phyloP scores from a whole-genome alignment of 2,797 vertebrate genomes.

The Sebastes minor region DNA sequence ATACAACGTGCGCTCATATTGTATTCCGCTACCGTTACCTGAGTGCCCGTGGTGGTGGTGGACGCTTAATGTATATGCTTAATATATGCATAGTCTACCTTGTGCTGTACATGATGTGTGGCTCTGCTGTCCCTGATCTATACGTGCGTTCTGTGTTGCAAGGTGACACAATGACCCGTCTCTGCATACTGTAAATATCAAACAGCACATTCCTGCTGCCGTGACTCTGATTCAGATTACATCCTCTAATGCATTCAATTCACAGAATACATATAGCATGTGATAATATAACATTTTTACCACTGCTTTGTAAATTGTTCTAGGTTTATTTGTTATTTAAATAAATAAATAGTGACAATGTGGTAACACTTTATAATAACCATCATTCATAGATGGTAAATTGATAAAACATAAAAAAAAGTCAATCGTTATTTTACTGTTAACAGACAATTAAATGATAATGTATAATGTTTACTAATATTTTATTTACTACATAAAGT shows the following conservation, averaged over 20 bases:
- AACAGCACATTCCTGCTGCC: neutral
- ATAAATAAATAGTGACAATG: neutral
- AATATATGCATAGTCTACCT: constrained; percentile 36
- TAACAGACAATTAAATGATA: too few species aligned
- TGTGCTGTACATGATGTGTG: constrained; percentile 3
- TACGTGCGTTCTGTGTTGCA: neutral
- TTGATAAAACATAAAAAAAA: too few species aligned
- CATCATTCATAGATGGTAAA: too few species aligned
- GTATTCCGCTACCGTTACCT: neutral
- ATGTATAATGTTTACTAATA: too few species aligned
- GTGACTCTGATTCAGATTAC: neutral
- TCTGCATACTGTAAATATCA: constrained; percentile 19
- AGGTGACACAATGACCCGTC: constrained; percentile 13
- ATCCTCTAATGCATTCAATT: neutral
- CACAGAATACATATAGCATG: neutral
- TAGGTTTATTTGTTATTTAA: neutral
- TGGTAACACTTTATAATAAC: neutral
- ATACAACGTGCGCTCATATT: neutral
- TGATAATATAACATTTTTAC: neutral
- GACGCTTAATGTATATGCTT: constrained; percentile 34
- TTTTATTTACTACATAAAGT: too few species aligned
- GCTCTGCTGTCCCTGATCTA: neutral
- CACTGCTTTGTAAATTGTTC: neutral
- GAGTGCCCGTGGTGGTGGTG: neutral
- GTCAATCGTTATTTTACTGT: too few species aligned